A percentile compares a stretch with the other conserved stretches of the same genome.
These are phyloP conservation scores for Pantherophis alleghaniensis DNA, from an alignment of 2,797 vertebrate species.

Conservation along the genomic window DNA sequence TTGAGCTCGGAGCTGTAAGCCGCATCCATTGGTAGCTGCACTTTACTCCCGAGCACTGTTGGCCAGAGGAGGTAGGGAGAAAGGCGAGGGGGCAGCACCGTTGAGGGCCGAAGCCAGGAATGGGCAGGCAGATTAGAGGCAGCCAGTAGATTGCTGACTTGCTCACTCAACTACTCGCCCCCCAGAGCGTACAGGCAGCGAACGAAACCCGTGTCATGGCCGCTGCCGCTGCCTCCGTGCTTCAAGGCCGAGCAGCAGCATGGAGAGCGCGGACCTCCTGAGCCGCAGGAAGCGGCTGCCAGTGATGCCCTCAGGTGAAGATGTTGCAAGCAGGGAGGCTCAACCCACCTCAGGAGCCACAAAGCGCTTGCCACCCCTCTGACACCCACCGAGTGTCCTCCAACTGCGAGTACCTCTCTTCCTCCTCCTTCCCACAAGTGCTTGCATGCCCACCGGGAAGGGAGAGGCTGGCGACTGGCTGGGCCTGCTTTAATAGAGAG, in stretches of 20 bases:
- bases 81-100: background rate
- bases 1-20: too few species aligned
- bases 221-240: constrained; percentile 9
- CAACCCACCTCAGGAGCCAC: too few species aligned
- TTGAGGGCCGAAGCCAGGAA: background rate
- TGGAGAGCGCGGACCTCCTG: background rate
- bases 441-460: background rate
- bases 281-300: background rate
- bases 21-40: too few species aligned
- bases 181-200: background rate
- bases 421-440: background rate
- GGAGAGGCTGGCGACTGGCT: background rate
- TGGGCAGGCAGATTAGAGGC: background rate
- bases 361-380: background rate
- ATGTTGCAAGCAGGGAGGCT: background rate
- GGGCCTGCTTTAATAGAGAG: background rate
- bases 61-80: background rate
- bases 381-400: background rate
- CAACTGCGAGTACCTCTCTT: background rate
- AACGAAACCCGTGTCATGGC: constrained; percentile 1
- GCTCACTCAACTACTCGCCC: too few species aligned
- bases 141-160: background rate
- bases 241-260: background rate
- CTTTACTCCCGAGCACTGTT: constrained; percentile 58
- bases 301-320: background rate